Base-by-base conservation (phyloP, 2,113 vertebrate species). In the Empidonax traillii region DNA sequence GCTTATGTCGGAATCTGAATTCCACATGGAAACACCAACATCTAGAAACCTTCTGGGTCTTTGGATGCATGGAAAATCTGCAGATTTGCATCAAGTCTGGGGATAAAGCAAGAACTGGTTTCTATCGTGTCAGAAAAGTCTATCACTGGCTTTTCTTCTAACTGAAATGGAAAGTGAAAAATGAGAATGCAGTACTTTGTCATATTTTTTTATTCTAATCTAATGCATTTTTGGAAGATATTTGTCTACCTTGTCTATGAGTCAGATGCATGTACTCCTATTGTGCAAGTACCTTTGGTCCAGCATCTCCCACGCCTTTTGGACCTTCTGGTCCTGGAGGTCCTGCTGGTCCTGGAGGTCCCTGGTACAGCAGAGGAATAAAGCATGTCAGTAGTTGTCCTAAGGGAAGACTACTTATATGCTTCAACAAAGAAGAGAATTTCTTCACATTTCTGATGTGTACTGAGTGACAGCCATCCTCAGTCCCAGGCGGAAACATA, bases 261-360 rank as follows among this genome's bases (percentile, higher is more conserved):
- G 47, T 82, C 63, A 88, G 27, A n/a, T 41, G 33, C 15, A 82
- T 5, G 8, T 56, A 58, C 25, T 65, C 59, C 16, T 16, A 41
- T 11, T 66, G 31, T 15, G 85, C 15, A 69, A 44, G 11, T 95
- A 99, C 99, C 97, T 99, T 99, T 66, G 95, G 81, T 89, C 99
- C 98, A 49, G 98, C 97, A 73, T 98, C 96, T 90, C 98, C 98
- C 85, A 97, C 49, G 3, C 98, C 98, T 94, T 96, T 98, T 76
- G 97, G 96, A 58, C 98, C 99, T 71, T 93, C 83, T 67, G 98
- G 98, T 95, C 99, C 99, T 19, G 97, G 97, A 49, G 93, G 93
- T 33, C 98, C 99, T 59, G 96, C 93, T 87, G 98, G 94, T 67
- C 98, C 99, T 75, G 96, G 98, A 55, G 95, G 96, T 51, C 99